Conservation (phyloP, 2,797 vertebrate genomes). For the Kryptopterus vitreolus region DNA sequence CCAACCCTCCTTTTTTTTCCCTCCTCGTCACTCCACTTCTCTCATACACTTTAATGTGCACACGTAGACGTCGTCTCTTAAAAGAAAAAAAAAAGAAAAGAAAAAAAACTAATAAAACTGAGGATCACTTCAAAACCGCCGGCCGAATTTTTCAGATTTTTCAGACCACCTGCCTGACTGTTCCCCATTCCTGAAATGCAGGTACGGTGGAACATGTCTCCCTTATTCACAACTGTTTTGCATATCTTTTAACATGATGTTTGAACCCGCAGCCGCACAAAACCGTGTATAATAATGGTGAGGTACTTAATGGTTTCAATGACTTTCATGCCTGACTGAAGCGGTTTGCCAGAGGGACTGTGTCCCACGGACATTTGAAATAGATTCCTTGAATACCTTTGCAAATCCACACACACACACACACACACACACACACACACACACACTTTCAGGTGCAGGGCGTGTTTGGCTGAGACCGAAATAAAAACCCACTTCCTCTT, state of each 20-base stretch:
- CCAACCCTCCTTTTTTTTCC: not conserved
- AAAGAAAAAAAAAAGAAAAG: too few species aligned
- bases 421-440: not conserved
- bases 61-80: too few species aligned
- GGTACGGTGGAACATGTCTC: not conserved
- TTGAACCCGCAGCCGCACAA: not conserved
- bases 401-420: not conserved
- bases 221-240: not conserved
- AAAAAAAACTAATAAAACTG: too few species aligned
- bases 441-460: too few species aligned
- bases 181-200: not conserved
- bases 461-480: too few species aligned
- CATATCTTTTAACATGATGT: not conserved
- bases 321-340: not conserved
- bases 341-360: not conserved
- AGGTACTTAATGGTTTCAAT: not conserved
- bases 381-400: not conserved
- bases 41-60: not conserved
- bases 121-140: not conserved
- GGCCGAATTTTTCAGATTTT: slow-evolving; percentile 5
- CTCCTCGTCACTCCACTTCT: not conserved
- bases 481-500: not conserved
- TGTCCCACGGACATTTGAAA: not conserved
- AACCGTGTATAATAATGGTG: not conserved
- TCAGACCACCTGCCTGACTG: not conserved